These are phyloP conservation scores for Cantharis nigra DNA, from an alignment of 2,888 invertebrate genomes.

Conservation along the genomic window DNA sequence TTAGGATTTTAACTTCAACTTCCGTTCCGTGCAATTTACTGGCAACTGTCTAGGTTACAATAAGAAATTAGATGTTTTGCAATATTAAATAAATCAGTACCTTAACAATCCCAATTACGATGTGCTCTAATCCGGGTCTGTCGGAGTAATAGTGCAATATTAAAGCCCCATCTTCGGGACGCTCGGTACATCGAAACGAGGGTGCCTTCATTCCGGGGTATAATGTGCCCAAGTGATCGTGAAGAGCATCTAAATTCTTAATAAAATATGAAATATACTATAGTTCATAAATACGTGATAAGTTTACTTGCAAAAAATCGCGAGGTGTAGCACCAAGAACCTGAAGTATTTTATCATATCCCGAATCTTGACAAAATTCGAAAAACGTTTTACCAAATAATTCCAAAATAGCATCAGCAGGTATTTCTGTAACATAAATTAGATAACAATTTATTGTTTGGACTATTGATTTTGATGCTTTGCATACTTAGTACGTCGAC, in stretches of 20 bases:
- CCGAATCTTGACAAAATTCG: slow-evolving; percentile 94
- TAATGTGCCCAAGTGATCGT: slow-evolving; percentile 91
- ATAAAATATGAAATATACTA: slow-evolving; percentile 20
- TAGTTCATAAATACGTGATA: not conserved
- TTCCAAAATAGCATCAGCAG: slow-evolving; percentile 87
- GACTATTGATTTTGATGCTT: not conserved
- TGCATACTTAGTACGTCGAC: slow-evolving; percentile 82
- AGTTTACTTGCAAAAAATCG: slow-evolving; percentile 86
- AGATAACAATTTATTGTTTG: slow-evolving; percentile 50
- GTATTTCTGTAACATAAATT: slow-evolving; percentile 70
- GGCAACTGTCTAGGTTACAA: slow-evolving; percentile 78
- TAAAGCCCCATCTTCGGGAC: slow-evolving; percentile 85
- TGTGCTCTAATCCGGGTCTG: slow-evolving; percentile 89
- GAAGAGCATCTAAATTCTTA: slow-evolving; percentile 93
- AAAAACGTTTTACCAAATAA: slow-evolving; percentile 94
- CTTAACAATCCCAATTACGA: slow-evolving; percentile 97
- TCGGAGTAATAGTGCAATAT: slow-evolving; percentile 96
- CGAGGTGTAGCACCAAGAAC: slow-evolving; percentile 92
- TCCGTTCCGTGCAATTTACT: slow-evolving; percentile 91
- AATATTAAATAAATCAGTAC: slow-evolving; percentile 56
- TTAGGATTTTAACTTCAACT: slow-evolving; percentile 88
- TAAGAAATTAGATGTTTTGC: not conserved
- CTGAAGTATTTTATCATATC: slow-evolving; percentile 94
- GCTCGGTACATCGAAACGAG: slow-evolving; percentile 92
- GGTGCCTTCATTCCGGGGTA: slow-evolving; percentile 96